Percentiles rank a stretch among this genome's conserved stretches.
Conservation (phyloP, 2,888 invertebrate species). For the Brenthis hecate region DNA sequence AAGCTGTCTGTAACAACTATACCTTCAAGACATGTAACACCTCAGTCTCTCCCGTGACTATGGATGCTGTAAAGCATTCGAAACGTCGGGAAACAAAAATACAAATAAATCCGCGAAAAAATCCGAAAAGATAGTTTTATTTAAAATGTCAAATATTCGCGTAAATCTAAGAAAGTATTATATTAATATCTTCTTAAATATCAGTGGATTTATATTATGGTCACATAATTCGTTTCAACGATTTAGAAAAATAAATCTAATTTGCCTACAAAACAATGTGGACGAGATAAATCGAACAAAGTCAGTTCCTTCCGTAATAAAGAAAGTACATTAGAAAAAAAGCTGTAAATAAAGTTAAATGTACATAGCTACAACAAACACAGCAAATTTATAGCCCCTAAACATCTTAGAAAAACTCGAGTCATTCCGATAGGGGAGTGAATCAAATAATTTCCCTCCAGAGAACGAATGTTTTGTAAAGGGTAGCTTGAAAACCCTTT, state of each 20-base stretch:
- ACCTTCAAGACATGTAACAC: no score
- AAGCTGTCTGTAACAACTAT: no score
- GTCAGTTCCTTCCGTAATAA: slow-evolving; percentile 28
- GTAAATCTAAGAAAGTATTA: no score
- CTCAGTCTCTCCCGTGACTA: no score
- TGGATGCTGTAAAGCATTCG: no score
- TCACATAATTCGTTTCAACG: not conserved
- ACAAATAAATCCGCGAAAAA: no score
- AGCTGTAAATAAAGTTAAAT: slow-evolving; percentile 63
- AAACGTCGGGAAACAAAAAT: no score
- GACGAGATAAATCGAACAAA: slow-evolving; percentile 22
- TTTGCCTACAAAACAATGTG: slow-evolving; percentile 16
- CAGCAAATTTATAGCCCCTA: slow-evolving; percentile 72
- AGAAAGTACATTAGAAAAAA: slow-evolving; percentile 47
- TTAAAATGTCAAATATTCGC: no score
- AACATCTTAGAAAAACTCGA: slow-evolving; percentile 55
- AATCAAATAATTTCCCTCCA: slow-evolving; percentile 66
- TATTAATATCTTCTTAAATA: no score
- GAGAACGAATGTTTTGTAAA: slow-evolving; percentile 47
- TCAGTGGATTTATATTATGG: no score
- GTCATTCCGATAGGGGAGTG: slow-evolving; percentile 66
- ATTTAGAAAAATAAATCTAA: slow-evolving; percentile 11
- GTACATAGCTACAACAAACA: slow-evolving; percentile 60
- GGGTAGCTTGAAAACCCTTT: slow-evolving; percentile 34
- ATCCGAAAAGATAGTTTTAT: no score